phyloP scores from a whole-genome alignment of 2,797 vertebrate species.

The Aeoliscus strigatus region DNA sequence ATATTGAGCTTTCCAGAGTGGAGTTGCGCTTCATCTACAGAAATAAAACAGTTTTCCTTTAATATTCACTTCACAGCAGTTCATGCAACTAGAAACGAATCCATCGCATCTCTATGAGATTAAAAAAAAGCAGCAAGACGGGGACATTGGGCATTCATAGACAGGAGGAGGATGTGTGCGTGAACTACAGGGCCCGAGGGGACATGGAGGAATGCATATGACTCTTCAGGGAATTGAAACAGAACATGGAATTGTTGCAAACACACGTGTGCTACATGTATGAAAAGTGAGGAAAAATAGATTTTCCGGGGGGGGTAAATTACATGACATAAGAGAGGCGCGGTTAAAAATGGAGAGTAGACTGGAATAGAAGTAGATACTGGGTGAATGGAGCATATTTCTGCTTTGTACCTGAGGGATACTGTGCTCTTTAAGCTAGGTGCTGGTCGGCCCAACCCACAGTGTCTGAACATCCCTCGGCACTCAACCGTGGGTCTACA shows the following conservation, averaged over 20 bases:
- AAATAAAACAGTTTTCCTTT: slow-evolving; percentile 31
- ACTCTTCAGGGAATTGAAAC: slow-evolving; percentile 9
- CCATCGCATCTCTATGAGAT: slow-evolving; percentile 17
- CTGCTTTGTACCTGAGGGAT: neutral
- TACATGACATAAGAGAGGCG: slow-evolving; percentile 14
- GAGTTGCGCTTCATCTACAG: slow-evolving; percentile 32
- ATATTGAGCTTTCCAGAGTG: slow-evolving; percentile 44
- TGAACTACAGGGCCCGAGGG: neutral
- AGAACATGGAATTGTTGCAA: slow-evolving; percentile 26
- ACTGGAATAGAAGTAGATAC: slow-evolving; percentile 20
- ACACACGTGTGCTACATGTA: slow-evolving; percentile 5
- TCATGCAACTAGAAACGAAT: slow-evolving; percentile 20
- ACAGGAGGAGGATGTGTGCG: neutral
- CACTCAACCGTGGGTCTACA: neutral
- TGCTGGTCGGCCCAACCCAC: neutral
- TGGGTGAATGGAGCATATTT: slow-evolving; percentile 23
- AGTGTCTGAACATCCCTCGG: neutral
- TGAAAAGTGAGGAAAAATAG: slow-evolving; percentile 10
- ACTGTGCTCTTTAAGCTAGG: neutral
- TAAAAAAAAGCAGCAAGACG: slow-evolving; percentile 1
- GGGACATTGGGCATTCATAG: neutral
- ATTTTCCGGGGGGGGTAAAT: slow-evolving; percentile 17
- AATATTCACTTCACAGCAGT: slow-evolving; percentile 26
- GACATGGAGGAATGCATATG: slow-evolving; percentile 8
- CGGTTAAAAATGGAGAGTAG: slow-evolving; percentile 19